Evolutionary conservation across 1,140 invertebrate species (phyloP), one percentile per base, ranked within the genome.

Genomic region (Lutraria rhynchaena): DNA sequence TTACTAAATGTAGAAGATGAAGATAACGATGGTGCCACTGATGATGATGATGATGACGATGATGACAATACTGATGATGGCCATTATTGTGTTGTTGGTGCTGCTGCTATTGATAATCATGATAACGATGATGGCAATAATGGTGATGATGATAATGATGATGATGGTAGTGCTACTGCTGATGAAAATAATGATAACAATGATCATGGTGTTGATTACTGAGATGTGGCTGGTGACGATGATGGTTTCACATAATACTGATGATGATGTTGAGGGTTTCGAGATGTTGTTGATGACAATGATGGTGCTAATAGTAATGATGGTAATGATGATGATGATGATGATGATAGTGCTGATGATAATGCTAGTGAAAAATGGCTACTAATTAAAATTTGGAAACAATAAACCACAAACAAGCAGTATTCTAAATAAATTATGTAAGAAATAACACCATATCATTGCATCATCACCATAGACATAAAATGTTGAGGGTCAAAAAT

Each of bases 121-220:
- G 55, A 58, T 31, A 5, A 29, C 35, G 15, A 61, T 2, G 4
- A 33, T 17, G 13, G 58, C 35, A 31, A n/a, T 35, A n/a, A 63
- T 41, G 35, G n/a, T 63, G 35, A 22, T 63, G 60, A n/a, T 63
- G 19, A 22, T 63, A 35, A 41, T 63, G n/a, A 63, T 63, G 31
- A 60, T 60, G 29, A 63, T 63, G 35, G 44, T 63, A 35, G 44
- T 63, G 35, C 37, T 44, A 35, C 37, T 63, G 35, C n/a, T 22
- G 19, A 24, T 63, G 19, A 22, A 37, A 4, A 22, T 41, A 1
- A 2, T 44, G 19, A n/a, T 63, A 2, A 41, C 22, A n/a, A 41
- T 24, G 24, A 41, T 41, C 17, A 41, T n/a, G 0, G 4, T 63
- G n/a, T 41, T 35, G n/a, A 15, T 33, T 29, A 61, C 35, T 35